Evolutionary conservation across 2,113 vertebrate species (phyloP).

Genomic region (Stigmatopora nigra): DNA sequence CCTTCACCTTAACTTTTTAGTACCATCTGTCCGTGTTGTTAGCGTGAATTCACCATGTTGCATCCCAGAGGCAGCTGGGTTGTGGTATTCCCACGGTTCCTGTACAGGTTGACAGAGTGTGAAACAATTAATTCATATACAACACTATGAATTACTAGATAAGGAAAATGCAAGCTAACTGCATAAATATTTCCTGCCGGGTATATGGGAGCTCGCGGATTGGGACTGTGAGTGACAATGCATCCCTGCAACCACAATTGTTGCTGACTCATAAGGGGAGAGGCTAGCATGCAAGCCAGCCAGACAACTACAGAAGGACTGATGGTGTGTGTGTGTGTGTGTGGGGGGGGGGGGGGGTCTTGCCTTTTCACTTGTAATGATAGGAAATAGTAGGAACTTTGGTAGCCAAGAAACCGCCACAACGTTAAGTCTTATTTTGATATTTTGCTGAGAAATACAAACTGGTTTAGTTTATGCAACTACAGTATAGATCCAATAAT

Average conservation of each 20-base stretch:
- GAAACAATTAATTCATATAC: not conserved
- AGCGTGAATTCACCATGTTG: constrained; percentile 44
- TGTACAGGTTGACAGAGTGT: constrained; percentile 18
- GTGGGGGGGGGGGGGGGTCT: constrained; percentile 1
- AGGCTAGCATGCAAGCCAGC: constrained; percentile 35
- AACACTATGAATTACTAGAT: not conserved
- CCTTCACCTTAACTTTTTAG: constrained; percentile 2
- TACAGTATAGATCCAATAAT: too few relatives aligned
- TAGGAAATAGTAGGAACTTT: constrained; percentile 10
- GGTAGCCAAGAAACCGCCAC: constrained; percentile 15
- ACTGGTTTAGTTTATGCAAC: not conserved
- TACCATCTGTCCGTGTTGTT: constrained; percentile 33
- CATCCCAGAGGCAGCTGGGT: constrained; percentile 60
- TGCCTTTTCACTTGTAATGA: not conserved
- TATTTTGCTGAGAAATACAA: constrained; percentile 10
- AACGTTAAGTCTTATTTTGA: constrained; percentile 31
- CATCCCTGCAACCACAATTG: constrained; percentile 39
- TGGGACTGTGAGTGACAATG: constrained; percentile 34
- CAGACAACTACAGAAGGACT: constrained; percentile 20
- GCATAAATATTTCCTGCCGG: not conserved
- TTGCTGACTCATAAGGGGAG: constrained; percentile 64
- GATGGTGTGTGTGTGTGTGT: too few relatives aligned
- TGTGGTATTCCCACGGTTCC: constrained; percentile 62
- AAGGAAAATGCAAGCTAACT: not conserved
- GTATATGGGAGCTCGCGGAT: constrained; percentile 6